A percentile compares a stretch with the other conserved stretches of the same genome.
Evolutionary conservation across 2,888 invertebrate species (phyloP).

Genomic region (Tanypteryx hageni): DNA sequence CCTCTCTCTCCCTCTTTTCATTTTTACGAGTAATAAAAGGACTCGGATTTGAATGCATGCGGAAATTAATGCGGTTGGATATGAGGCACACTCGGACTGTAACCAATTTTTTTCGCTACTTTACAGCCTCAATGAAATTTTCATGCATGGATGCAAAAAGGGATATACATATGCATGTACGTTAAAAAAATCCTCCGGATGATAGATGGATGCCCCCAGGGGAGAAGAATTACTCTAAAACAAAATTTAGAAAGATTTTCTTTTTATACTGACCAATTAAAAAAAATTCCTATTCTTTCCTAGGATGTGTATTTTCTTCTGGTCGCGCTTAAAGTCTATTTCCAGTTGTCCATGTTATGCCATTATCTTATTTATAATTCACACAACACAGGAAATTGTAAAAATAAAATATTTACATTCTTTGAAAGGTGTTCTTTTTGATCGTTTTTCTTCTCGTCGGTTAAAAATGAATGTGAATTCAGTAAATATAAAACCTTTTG

Average conservation of each 20-base stretch:
- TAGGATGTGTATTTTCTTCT: no score
- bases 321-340: no score
- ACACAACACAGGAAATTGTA: no score
- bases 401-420: no score
- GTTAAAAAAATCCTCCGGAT: neutral
- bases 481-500: no score
- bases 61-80: neutral
- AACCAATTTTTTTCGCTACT: neutral
- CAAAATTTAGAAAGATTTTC: neutral
- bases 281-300: no score
- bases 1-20: neutral
- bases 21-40: neutral
- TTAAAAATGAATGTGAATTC: no score
- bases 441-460: no score
- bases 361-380: no score
- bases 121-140: neutral
- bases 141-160: neutral
- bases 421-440: no score
- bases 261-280: neutral
- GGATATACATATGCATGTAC: neutral
- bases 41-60: neutral
- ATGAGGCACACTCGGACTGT: neutral
- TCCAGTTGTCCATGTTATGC: no score
- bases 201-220: neutral
- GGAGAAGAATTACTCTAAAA: neutral